Conservation (phyloP, 2,888 invertebrate species). For the Formica aserva region DNA sequence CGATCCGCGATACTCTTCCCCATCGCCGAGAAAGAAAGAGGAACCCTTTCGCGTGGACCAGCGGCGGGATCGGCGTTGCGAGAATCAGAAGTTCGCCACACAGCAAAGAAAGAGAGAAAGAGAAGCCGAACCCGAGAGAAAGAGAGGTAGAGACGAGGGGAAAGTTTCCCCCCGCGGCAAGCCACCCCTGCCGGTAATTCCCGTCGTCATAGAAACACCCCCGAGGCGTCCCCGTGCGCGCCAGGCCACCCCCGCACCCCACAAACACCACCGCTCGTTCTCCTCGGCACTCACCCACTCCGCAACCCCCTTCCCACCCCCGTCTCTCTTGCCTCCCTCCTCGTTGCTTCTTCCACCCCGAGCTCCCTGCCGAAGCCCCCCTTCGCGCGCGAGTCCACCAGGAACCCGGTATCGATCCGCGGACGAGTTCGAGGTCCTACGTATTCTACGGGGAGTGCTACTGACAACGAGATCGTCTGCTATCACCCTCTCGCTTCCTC, state of each 20-base stretch:
- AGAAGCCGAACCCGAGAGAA: constrained; percentile 35
- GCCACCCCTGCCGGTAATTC: constrained; percentile 79
- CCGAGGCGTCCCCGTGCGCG: constrained; percentile 81
- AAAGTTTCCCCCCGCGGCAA: constrained; percentile 50
- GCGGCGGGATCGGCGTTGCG: constrained; percentile 53
- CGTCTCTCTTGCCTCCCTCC: constrained; percentile 44
- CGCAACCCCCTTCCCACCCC: neutral
- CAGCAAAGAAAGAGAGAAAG: constrained; percentile 56
- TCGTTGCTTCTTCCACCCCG: constrained; percentile 60
- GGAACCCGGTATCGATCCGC: constrained; percentile 79
- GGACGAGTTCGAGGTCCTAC: constrained; percentile 80
- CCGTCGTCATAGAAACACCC: constrained; percentile 83
- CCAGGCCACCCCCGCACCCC: constrained; percentile 80
- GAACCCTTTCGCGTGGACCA: constrained; percentile 44
- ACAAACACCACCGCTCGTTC: constrained; percentile 60
- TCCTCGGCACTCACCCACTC: constrained; percentile 34
- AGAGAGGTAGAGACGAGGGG: constrained; percentile 50
- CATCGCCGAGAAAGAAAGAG: constrained; percentile 31
- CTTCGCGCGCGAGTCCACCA: constrained; percentile 76
- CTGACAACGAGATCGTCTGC: constrained; percentile 77
- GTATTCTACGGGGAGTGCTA: constrained; percentile 77
- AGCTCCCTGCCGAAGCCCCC: constrained; percentile 70
- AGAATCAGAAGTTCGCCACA: constrained; percentile 55
- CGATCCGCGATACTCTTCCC: constrained; percentile 21
- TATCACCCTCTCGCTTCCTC: constrained; percentile 58